Evolutionary conservation across 2,888 invertebrate species (phyloP).

Genomic region (Cordilura impudica): DNA sequence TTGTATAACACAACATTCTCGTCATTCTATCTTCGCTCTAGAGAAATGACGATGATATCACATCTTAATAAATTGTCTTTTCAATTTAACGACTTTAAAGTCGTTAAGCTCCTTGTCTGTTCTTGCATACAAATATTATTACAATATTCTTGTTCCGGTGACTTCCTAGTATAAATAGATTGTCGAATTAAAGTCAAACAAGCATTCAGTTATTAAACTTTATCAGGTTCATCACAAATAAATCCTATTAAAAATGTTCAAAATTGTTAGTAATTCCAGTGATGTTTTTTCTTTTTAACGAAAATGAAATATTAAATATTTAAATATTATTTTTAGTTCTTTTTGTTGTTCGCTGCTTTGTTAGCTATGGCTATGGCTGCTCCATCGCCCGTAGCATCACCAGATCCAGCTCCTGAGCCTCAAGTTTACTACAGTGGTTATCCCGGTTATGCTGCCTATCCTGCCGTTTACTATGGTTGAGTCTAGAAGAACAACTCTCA

Average conservation of each 20-base stretch:
- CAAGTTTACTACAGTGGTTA: constrained; percentile 56
- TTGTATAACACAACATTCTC: neutral
- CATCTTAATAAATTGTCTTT: neutral
- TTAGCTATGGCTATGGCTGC: constrained; percentile 62
- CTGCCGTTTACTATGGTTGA: constrained; percentile 62
- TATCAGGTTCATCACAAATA: constrained; percentile 16
- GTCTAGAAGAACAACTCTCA: neutral
- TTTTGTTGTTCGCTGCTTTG: constrained; percentile 64
- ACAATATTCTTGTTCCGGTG: neutral
- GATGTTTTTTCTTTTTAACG: neutral
- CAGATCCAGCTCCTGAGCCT: constrained; percentile 54
- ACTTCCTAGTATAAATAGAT: constrained; percentile 31
- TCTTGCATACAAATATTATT: neutral
- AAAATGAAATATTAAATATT: neutral
- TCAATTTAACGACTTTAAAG: neutral
- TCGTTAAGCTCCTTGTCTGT: neutral
- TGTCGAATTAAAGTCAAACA: neutral
- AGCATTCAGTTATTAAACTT: constrained; percentile 23
- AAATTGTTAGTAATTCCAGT: constrained; percentile 48
- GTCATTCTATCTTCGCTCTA: neutral
- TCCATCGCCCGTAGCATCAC: constrained; percentile 58
- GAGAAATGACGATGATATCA: constrained; percentile 4
- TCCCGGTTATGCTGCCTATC: constrained; percentile 59
- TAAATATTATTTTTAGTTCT: constrained; percentile 54
- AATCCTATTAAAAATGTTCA: constrained; percentile 50